Base-by-base conservation (phyloP, 2,797 vertebrate genomes). In the Masticophis lateralis region DNA sequence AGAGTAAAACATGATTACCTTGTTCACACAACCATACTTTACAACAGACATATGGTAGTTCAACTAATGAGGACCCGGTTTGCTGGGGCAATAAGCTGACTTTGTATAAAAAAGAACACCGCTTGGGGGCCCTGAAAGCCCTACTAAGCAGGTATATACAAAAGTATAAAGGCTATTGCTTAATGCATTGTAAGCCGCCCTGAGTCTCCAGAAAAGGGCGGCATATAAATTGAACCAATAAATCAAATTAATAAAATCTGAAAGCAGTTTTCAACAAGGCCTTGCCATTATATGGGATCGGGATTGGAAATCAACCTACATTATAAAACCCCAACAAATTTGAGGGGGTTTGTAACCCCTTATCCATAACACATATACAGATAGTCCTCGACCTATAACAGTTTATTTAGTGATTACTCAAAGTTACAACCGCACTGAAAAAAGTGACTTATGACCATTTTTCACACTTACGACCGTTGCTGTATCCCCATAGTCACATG, bases 341-440 rank as follows among this genome's bases (percentile, higher is more conserved):
- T 86, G 25, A 91, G 0, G 1, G 88, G n/a, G 14, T 56, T 74
- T 25, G 57, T 1, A 55, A 94, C 92, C 8, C 18, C 53, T 56
- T 22, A 2, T 55, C 57, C 4, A 53, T 22, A 74, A 2, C 5
- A 28, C 0, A 56, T 14, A 66, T 0, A 0, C 6, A 86, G 55
- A 5, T 69, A 69, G n/a, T 16, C 66, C 6, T 69, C 2, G 13
- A 69, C 28, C n/a, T 16, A 37, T 74, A 74, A 74, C 14, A 74
- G n/a, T 74, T 66, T 28, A n/a, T n/a, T 66, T n/a, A 14, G 28
- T n/a, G 28, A 66, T 1, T 6, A 6, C 32, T 74, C n/a, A 74
- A 74, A 74, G 27, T 74, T 32, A 74, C 14, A 74, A 37, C 1
- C 37, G 14, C n/a, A 37, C 14, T 74, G 14, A 32, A 37, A 66